Conservation (phyloP, 2,888 invertebrate species). For the Dyspetes luteomarginatus region DNA sequence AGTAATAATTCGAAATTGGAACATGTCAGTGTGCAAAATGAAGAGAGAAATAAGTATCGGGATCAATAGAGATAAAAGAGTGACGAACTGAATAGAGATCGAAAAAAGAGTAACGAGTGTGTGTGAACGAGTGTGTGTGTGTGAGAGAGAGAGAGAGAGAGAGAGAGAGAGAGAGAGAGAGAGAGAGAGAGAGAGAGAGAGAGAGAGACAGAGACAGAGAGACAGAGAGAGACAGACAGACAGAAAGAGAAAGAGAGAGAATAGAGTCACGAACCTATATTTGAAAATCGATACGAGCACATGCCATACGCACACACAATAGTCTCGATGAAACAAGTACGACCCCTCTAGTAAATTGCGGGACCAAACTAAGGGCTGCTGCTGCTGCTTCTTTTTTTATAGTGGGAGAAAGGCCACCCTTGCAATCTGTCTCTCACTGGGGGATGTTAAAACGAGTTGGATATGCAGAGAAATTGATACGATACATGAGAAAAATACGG, state of each 20-base stretch:
- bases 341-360: background rate
- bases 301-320: background rate
- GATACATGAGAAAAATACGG: background rate
- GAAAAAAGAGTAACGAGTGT: too few relatives aligned
- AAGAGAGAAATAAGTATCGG: too few relatives aligned
- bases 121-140: too few relatives aligned
- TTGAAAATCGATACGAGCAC: slow-evolving; percentile 48
- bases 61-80: too few relatives aligned
- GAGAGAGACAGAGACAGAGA: background rate
- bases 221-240: background rate
- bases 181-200: too few relatives aligned
- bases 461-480: background rate
- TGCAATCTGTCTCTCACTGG: background rate
- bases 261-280: slow-evolving; percentile 11
- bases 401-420: background rate
- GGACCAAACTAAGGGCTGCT: background rate
- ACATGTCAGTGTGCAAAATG: too few relatives aligned
- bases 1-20: too few relatives aligned
- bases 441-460: background rate
- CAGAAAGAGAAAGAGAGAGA: background rate
- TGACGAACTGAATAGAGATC: too few relatives aligned
- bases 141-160: too few relatives aligned
- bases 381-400: slow-evolving; percentile 25
- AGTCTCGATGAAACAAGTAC: slow-evolving; percentile 31
- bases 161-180: too few relatives aligned